phyloP scores from a whole-genome alignment of 1,140 invertebrate genomes.

The Atopsyche davidsoni region DNA sequence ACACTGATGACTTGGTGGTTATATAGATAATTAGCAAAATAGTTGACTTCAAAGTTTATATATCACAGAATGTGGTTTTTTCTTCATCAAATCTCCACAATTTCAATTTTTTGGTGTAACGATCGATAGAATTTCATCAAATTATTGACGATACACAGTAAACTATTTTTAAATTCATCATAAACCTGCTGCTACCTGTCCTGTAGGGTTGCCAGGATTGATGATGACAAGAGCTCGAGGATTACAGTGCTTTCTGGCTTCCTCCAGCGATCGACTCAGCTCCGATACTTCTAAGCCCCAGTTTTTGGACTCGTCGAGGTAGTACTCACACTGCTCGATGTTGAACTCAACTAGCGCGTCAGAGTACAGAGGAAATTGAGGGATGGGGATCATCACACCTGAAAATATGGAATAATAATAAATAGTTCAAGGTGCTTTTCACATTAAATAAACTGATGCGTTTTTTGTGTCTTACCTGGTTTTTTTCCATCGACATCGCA shows the following conservation, averaged over 20 bases:
- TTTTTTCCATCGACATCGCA: conserved; percentile 52
- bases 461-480: conserved; percentile 37
- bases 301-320: conserved; percentile 80
- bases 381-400: conserved; percentile 94
- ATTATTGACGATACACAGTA: not conserved
- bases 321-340: conserved; percentile 82
- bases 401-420: conserved; percentile 31
- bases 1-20: too few relatives aligned
- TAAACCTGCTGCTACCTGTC: conserved; percentile 45
- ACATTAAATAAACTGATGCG: too few relatives aligned
- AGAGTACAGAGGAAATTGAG: conserved; percentile 97
- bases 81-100: too few relatives aligned
- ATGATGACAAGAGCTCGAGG: conserved; percentile 90
- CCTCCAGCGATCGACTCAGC: conserved; percentile 69
- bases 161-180: not conserved
- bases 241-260: conserved; percentile 60
- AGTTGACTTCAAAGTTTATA: too few relatives aligned
- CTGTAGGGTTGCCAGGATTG: conserved; percentile 98
- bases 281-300: conserved; percentile 82
- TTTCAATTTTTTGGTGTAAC: too few relatives aligned
- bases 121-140: too few relatives aligned
- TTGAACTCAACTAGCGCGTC: conserved; percentile 88
- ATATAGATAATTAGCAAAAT: too few relatives aligned
- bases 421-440: not conserved
- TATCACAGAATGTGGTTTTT: too few relatives aligned